These are phyloP conservation scores for Ormyrus pomaceus DNA, from an alignment of 2,888 invertebrate species.

Conservation along the genomic window DNA sequence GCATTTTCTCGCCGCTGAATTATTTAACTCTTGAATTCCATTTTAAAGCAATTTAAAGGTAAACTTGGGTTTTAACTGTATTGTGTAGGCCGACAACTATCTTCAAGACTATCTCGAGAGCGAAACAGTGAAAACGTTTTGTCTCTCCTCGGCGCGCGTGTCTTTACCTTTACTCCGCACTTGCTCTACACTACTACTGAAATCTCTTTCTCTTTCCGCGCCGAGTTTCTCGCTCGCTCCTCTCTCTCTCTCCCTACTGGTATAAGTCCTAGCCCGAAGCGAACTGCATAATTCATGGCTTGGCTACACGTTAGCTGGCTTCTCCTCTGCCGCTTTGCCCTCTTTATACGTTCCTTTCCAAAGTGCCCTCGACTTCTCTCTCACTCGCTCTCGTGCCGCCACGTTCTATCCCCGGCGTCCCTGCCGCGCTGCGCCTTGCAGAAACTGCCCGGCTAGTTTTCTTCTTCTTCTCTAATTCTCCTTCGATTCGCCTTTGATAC, in stretches of 20 bases:
- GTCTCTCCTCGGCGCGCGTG: conserved; percentile 41
- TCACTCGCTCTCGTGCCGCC: conserved; percentile 16
- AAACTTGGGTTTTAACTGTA: background rate
- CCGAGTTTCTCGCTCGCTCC: conserved; percentile 32
- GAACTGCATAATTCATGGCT: conserved; percentile 74
- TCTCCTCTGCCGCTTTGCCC: conserved; percentile 59
- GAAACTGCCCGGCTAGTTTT: conserved; percentile 15
- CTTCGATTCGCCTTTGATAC: conserved; percentile 54
- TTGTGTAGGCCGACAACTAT: conserved; percentile 6
- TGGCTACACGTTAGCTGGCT: conserved; percentile 60
- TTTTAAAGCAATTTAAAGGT: background rate
- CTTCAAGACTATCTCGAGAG: background rate
- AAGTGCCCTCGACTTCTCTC: conserved; percentile 50
- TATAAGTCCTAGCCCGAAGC: conserved; percentile 69
- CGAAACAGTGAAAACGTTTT: conserved; percentile 40
- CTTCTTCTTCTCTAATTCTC: conserved; percentile 51
- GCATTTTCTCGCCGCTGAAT: no score
- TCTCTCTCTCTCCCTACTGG: conserved; percentile 55
- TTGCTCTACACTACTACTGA: conserved; percentile 44
- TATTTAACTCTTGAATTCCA: no score
- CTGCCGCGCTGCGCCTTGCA: conserved; percentile 44
- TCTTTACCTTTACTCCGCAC: conserved; percentile 47
- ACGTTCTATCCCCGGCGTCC: conserved; percentile 12
- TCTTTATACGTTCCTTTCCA: conserved; percentile 54
- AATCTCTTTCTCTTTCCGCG: conserved; percentile 47